phyloP scores from a whole-genome alignment of 2,797 vertebrate species.

The Aulostomus chinensis region DNA sequence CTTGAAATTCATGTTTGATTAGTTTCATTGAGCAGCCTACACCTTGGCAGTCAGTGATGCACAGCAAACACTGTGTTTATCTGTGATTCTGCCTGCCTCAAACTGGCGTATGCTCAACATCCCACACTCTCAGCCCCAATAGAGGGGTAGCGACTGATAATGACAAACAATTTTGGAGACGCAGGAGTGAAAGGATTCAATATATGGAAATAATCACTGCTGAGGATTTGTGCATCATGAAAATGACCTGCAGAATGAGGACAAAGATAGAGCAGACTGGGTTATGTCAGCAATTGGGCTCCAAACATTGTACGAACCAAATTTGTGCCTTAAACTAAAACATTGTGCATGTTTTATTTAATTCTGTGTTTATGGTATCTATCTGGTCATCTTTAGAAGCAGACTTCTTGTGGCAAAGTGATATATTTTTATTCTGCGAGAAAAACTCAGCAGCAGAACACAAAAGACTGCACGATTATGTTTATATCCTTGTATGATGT shows the following conservation, averaged over 20 bases:
- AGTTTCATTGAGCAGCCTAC: constrained; percentile 65
- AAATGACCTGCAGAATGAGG: constrained; percentile 33
- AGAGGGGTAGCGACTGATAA: constrained; percentile 39
- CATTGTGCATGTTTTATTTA: not conserved
- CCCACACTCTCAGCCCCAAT: constrained; percentile 20
- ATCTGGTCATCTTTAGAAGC: not conserved
- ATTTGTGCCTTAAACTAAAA: constrained; percentile 4
- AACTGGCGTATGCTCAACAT: constrained; percentile 13
- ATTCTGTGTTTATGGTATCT: not conserved
- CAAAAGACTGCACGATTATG: not conserved
- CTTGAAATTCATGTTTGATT: constrained; percentile 76
- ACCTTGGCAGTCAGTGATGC: constrained; percentile 46
- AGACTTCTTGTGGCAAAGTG: not conserved
- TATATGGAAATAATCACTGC: constrained; percentile 43
- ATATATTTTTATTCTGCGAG: not conserved
- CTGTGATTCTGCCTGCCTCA: constrained; percentile 23
- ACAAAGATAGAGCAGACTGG: too few relatives aligned
- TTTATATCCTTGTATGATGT: not conserved
- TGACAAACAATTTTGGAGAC: constrained; percentile 53
- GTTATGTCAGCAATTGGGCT: too few relatives aligned
- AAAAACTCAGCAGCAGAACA: not conserved
- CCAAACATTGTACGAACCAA: too few relatives aligned
- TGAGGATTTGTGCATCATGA: constrained; percentile 33
- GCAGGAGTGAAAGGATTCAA: constrained; percentile 24
- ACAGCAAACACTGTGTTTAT: constrained; percentile 41